Evolutionary conservation across 2,888 invertebrate species (phyloP), one percentile per base, ranked within the genome.

Genomic region (Beris morrisii): DNA sequence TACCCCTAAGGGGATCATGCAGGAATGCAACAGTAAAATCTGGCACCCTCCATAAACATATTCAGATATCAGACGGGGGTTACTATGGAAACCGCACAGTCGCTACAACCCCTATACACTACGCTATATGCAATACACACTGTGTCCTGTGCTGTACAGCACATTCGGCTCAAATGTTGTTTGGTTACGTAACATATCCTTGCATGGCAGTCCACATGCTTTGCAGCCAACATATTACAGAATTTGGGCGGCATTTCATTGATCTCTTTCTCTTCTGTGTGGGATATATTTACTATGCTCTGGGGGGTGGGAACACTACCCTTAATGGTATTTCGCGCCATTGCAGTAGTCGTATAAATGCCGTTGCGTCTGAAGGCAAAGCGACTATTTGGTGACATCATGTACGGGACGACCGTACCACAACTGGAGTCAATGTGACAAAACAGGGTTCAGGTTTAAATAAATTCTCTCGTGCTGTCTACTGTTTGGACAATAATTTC

Each of bases 261-360:
- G 7, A 9, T 38, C 38, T 9, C 38, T 38, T 38, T 7, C 38
- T 7, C 9, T 38, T 38, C 38, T 5, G 3, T 38, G 38, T 38
- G 5, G 38, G 38, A 9, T 38, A 22, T 22, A 22, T 22, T 22
- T 22, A 22, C 22, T 38, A 38, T 38, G 7, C 38, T 9, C 38
- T 5, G 9, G 9, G 9, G 7, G 38, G 3, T 38, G 38, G 4
- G 38, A 38, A 56, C 32, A 56, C 22, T 32, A 38, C 56, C 43
- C 56, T 38, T 7, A 15, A 46, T 9, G 32, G 58, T 4, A 46
- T 48, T 59, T 59, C 58, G 46, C 58, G 58, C 58, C 58, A 59
- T 46, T 59, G 58, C 58, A 59, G 58, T 59, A 48, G 58, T 59
- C 58, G 30, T 59, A 59, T 58, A 59, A 48, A 59, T 48, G 58